Evolutionary conservation across 1,140 invertebrate genomes (phyloP).

Genomic region (Nephila pilipes): DNA sequence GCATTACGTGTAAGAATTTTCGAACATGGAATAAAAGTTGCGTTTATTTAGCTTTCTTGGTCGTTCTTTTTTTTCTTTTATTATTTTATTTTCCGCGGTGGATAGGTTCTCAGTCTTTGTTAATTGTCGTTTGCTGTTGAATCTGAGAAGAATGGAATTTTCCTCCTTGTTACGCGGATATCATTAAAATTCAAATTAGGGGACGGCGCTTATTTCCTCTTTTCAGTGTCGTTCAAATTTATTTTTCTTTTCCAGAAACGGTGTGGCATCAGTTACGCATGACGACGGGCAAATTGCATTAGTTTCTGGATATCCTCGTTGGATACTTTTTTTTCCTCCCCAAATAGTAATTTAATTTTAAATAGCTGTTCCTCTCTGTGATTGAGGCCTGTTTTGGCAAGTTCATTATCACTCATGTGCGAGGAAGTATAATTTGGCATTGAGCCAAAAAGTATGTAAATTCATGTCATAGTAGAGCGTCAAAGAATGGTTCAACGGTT

Average conservation of each 20-base stretch:
- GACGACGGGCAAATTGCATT: neutral
- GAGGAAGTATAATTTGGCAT: no score
- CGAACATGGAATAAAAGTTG: neutral
- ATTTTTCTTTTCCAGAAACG: neutral
- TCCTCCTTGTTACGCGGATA: neutral
- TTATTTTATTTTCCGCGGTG: neutral
- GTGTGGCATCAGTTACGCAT: neutral
- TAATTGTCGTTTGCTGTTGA: neutral
- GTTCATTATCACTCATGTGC: no score
- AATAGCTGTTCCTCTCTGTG: no score
- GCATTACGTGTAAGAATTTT: neutral
- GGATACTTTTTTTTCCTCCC: no score
- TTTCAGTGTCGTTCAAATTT: neutral
- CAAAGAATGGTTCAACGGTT: no score
- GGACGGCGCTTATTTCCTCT: neutral
- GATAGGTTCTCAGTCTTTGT: neutral
- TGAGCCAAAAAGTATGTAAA: no score
- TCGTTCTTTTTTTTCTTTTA: neutral
- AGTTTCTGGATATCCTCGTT: neutral
- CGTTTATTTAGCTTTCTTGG: slow-evolving; percentile 11
- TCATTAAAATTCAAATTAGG: neutral
- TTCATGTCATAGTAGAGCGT: no score
- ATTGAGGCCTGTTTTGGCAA: no score
- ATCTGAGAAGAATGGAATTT: neutral
- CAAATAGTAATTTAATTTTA: no score